Evolutionary conservation across 2,888 invertebrate species (phyloP).

Genomic region (Mechanitis mazaeus): DNA sequence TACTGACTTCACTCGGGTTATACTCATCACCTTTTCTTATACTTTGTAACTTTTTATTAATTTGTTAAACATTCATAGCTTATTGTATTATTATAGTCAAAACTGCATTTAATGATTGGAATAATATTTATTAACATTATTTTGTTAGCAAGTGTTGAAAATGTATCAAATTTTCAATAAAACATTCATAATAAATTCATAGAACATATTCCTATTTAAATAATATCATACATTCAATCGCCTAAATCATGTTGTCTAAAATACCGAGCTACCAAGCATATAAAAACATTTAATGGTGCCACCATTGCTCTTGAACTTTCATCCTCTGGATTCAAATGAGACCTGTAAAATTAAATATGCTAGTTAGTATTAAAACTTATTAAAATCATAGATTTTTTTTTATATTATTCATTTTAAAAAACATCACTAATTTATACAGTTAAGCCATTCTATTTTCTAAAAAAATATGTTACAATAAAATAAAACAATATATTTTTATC

Average conservation of each 20-base stretch:
- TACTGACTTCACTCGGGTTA: no score
- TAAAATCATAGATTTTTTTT: background rate
- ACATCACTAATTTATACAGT: slow-evolving; percentile 9
- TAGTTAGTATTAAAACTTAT: background rate
- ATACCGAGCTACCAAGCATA: slow-evolving; percentile 84
- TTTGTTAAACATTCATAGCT: no score
- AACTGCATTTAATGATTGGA: no score
- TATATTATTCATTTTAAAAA: slow-evolving; percentile 22
- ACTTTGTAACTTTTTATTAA: no score
- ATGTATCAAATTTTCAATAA: no score
- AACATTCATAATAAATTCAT: no score
- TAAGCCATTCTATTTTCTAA: background rate
- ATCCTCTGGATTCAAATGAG: slow-evolving; percentile 51
- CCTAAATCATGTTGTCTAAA: slow-evolving; percentile 86
- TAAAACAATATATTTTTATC: no score
- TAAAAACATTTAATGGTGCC: slow-evolving; percentile 81
- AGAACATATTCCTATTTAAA: background rate
- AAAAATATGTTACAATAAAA: no score
- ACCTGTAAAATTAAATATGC: slow-evolving; percentile 44
- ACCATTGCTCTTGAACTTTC: slow-evolving; percentile 56
- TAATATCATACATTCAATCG: slow-evolving; percentile 51
- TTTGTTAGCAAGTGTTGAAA: no score
- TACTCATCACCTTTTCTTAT: no score
- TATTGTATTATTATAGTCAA: no score
- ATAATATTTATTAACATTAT: no score